These are phyloP conservation scores for Cichladusa arquata DNA, from an alignment of 2,113 vertebrate genomes.

Conservation along the genomic window DNA sequence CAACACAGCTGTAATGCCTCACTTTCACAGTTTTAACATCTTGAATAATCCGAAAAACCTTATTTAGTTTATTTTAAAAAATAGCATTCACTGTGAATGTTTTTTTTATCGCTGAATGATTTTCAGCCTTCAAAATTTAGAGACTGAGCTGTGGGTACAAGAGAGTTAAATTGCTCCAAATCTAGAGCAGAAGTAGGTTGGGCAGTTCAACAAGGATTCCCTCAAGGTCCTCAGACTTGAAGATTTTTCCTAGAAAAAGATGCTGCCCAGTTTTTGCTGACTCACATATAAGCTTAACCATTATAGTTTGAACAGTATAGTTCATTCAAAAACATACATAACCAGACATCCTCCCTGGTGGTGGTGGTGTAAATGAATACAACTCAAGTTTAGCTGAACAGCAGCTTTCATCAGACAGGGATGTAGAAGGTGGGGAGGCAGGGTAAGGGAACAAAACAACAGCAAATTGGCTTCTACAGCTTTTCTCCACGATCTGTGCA, in stretches of 20 bases:
- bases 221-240: neutral
- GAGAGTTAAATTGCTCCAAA: neutral
- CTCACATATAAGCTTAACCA: neutral
- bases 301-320: neutral
- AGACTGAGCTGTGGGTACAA: neutral
- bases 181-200: neutral
- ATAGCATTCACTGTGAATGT: neutral
- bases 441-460: neutral
- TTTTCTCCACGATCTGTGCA: neutral
- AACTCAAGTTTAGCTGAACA: neutral
- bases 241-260: neutral
- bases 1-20: neutral
- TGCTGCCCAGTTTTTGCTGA: neutral
- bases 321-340: neutral
- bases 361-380: neutral
- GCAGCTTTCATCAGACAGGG: neutral
- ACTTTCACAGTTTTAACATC: neutral
- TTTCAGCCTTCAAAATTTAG: neutral
- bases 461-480: neutral
- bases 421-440: neutral
- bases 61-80: neutral
- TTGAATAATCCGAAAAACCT: fast-evolving
- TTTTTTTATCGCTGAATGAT: neutral
- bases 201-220: neutral
- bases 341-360: neutral